phyloP scores from a whole-genome alignment of 2,797 vertebrate genomes.

The Kryptopterus vitreolus region DNA sequence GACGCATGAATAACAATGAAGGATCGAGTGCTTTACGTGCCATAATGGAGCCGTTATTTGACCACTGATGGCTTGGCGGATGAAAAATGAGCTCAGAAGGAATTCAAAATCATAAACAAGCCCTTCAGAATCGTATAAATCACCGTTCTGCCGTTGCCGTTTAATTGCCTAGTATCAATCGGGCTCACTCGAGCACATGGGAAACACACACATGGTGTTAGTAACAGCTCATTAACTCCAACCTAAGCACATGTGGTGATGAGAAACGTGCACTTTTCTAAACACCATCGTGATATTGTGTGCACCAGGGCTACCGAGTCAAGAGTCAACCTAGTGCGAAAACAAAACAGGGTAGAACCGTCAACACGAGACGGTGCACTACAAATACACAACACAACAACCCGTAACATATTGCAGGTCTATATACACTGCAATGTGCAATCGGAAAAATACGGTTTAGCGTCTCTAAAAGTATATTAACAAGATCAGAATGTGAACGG shows the following conservation, averaged over 20 bases:
- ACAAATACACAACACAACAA: no score
- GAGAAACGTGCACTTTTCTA: background rate
- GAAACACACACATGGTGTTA: constrained; percentile 5
- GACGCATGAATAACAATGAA: background rate
- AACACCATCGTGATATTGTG: background rate
- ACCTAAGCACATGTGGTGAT: background rate
- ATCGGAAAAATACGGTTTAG: constrained; percentile 1
- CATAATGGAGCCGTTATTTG: background rate
- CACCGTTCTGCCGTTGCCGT: background rate
- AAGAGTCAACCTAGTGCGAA: no score
- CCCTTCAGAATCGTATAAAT: background rate
- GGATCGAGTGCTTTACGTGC: no score
- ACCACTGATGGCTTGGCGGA: background rate
- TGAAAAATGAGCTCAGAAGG: background rate
- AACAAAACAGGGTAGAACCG: no score
- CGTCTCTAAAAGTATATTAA: background rate
- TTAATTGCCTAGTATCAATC: constrained; percentile 4
- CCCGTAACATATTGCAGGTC: no score
- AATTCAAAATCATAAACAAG: background rate
- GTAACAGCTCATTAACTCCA: constrained; percentile 26
- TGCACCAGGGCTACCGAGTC: no score
- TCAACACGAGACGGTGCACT: no score
- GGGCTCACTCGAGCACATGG: background rate
- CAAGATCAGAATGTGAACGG: constrained; percentile 20
- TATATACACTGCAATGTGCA: no score